Conservation (phyloP, 2,888 invertebrate genomes). For the Tetranychus truncatus region DNA sequence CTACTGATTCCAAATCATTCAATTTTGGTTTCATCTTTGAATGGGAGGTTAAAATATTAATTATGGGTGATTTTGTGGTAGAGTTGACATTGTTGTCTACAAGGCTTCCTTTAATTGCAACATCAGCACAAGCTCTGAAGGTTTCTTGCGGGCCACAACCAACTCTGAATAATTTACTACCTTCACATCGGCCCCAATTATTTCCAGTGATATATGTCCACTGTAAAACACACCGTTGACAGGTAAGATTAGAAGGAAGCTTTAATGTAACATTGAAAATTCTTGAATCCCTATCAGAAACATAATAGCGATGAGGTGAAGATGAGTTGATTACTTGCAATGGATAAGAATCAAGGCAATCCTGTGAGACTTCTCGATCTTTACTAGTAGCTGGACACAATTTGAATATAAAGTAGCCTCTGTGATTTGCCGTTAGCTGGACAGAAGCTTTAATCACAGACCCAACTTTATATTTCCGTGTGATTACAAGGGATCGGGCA, state of each 20-base stretch:
- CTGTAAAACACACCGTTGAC: conserved; percentile 25
- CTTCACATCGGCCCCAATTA: conserved; percentile 23
- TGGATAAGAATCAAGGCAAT: conserved; percentile 31
- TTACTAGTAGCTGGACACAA: conserved; percentile 29
- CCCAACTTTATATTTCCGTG: conserved; percentile 24
- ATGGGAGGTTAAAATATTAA: no score
- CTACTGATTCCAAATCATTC: background rate
- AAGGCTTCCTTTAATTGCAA: background rate
- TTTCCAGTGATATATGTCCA: conserved; percentile 25
- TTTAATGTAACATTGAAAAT: conserved; percentile 19
- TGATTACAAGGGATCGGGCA: conserved; percentile 5
- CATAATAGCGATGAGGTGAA: conserved; percentile 22
- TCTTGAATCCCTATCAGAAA: conserved; percentile 14
- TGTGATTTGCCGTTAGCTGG: conserved; percentile 27
- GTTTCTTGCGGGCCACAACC: background rate
- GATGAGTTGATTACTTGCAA: conserved; percentile 23
- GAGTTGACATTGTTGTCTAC: background rate
- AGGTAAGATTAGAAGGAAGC: conserved; percentile 24
- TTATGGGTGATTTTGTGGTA: background rate
- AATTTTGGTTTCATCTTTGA: background rate
- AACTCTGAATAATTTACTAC: conserved; percentile 18
- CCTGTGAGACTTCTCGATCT: conserved; percentile 29
- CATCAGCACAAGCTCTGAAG: conserved; percentile 4
- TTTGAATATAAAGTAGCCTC: conserved; percentile 25
- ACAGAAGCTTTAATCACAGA: conserved; percentile 23